Evolutionary conservation across 2,888 invertebrate species (phyloP), one percentile per base, ranked within the genome.

Genomic region (Andrena praecox): DNA sequence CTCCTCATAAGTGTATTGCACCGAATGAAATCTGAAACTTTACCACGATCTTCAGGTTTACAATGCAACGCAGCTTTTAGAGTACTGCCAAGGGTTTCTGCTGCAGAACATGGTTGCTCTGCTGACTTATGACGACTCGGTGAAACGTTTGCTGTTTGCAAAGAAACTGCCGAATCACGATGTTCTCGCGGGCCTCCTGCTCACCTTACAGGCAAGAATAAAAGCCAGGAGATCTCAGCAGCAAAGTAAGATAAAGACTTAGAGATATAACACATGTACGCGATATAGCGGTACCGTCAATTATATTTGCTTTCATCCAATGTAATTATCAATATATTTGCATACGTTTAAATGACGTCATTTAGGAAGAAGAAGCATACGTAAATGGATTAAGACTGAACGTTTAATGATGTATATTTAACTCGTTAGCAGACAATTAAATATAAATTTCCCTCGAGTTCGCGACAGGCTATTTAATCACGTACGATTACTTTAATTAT

Each of bases 51-150:
- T 76, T n/a, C 33, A 97, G 97, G 98, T 98, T 24, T 98, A 98
- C 92, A 98, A 97, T 91, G 98, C 98, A 35, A 96, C 96, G 50
- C 97, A 98, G 93, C 95, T 98, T 54, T 94, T 98, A 91, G 98
- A 98, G 94, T 98, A 97, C 94, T 98, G 98, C 92, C 98, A 98
- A 94, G 98, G 98, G 70, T 98, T 98, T 93, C 95, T 98, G 33
- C 95, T 98, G 63, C 98, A 98, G 94, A 98, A 98, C 92, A 97
- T 98, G 98, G 98, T 98, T n/a, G 97, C 98, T n/a, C 95, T 98
- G 33, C 95, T 98, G 66, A 98, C 98, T 0, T 98, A 98, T 91
- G 98, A 98, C 91, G 98, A 98, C 93, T 98, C 98, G 0, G 98
- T 98, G 0, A 97, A 98, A 92, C 96, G 98, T 82, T 94, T 98